Conservation (phyloP, 1,140 invertebrate genomes). For the Drosophila sucinea region DNA sequence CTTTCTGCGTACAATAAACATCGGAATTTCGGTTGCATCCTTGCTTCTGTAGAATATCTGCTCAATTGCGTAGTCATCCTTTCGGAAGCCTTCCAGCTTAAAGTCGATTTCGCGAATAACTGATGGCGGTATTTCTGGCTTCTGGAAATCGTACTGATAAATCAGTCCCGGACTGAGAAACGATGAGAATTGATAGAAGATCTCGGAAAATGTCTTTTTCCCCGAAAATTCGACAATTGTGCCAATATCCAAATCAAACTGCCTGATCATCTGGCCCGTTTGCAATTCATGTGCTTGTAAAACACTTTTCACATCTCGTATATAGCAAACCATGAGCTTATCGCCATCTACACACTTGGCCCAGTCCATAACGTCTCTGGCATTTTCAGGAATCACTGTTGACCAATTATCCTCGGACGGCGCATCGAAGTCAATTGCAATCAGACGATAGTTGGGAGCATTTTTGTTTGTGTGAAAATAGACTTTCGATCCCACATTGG, state of each 20-base stretch:
- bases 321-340: constrained; percentile 94
- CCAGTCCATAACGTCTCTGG: constrained; percentile 95
- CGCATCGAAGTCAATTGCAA: constrained; percentile 93
- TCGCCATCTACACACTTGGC: constrained; percentile 91
- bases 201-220: constrained; percentile 92
- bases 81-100: constrained; percentile 92
- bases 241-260: constrained; percentile 93
- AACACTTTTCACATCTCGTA: constrained; percentile 96
- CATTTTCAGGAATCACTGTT: constrained; percentile 93
- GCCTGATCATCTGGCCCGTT: constrained; percentile 88
- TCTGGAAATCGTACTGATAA: constrained; percentile 92
- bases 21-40: constrained; percentile 97
- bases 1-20: constrained; percentile 96
- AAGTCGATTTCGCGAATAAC: constrained; percentile 87
- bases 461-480: constrained; percentile 97
- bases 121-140: constrained; percentile 85
- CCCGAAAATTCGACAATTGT: constrained; percentile 93
- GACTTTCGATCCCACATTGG: constrained; percentile 93
- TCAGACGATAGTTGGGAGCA: constrained; percentile 94
- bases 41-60: constrained; percentile 98
- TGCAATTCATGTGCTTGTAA: constrained; percentile 91
- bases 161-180: constrained; percentile 95
- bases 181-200: constrained; percentile 97
- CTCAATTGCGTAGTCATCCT: constrained; percentile 90
- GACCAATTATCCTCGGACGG: constrained; percentile 91